These are phyloP conservation scores for Odontomyia ornata DNA, from an alignment of 2,888 invertebrate genomes.

Conservation along the genomic window DNA sequence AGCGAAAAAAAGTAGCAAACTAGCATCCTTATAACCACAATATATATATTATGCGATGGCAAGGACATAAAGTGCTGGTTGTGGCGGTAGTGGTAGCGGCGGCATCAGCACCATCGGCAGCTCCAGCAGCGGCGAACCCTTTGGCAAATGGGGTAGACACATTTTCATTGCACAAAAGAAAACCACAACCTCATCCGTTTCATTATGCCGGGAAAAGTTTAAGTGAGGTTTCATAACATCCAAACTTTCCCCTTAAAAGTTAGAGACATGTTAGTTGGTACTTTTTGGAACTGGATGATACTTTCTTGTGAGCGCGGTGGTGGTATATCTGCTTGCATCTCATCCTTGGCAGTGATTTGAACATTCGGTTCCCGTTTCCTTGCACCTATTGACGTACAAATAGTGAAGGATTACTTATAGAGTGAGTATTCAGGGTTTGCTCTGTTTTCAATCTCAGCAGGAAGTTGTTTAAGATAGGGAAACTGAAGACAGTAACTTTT, in stretches of 20 bases:
- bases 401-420: too few relatives aligned
- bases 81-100: background rate
- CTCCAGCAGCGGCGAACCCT: background rate
- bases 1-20: background rate
- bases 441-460: too few relatives aligned
- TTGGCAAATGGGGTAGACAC: background rate
- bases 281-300: background rate
- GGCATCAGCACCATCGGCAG: background rate
- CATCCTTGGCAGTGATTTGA: too few relatives aligned
- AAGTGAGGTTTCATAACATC: slow-evolving; percentile 29
- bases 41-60: background rate
- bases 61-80: background rate
- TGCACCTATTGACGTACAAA: too few relatives aligned
- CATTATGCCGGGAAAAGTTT: slow-evolving; percentile 24
- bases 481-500: too few relatives aligned
- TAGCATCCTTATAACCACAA: slow-evolving; percentile 6
- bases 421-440: too few relatives aligned
- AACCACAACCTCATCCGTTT: slow-evolving; percentile 31
- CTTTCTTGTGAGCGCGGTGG: background rate
- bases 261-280: background rate
- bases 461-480: too few relatives aligned
- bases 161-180: slow-evolving; percentile 19
- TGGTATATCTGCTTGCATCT: background rate
- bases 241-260: slow-evolving; percentile 23
- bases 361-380: too few relatives aligned